Conservation (phyloP, 1,140 invertebrate genomes). For the Drosophila nannoptera region DNA sequence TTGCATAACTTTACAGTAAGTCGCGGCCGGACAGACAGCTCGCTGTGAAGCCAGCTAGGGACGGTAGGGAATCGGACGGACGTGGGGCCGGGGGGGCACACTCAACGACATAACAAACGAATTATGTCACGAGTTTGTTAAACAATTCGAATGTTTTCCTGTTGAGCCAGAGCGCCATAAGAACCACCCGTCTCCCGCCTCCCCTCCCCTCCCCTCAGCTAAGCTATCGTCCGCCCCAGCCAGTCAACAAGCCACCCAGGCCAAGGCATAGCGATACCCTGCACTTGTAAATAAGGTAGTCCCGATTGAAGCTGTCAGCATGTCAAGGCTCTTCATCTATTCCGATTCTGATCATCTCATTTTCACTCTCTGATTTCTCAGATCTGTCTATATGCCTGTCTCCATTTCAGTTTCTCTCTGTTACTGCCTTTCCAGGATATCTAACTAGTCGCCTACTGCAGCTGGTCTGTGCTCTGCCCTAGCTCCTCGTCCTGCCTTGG, state of each 20-base stretch:
- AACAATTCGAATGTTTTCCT: constrained; percentile 55
- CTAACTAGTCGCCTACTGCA: not conserved
- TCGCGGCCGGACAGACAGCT: constrained; percentile 26
- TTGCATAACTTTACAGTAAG: constrained; percentile 50
- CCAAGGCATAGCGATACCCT: constrained; percentile 12
- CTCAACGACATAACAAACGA: constrained; percentile 48
- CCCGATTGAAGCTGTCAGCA: too few relatives aligned
- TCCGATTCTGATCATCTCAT: too few relatives aligned
- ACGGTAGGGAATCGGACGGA: not conserved
- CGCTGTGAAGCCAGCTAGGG: not conserved
- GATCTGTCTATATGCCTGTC: too few relatives aligned
- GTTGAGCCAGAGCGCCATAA: constrained; percentile 5
- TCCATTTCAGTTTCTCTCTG: too few relatives aligned
- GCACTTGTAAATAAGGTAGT: not conserved
- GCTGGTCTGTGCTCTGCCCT: accelerated
- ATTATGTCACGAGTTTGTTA: constrained; percentile 62
- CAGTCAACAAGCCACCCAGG: constrained; percentile 27
- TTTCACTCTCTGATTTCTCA: too few relatives aligned
- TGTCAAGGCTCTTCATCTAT: too few relatives aligned
- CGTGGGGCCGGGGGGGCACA: constrained; percentile 1
- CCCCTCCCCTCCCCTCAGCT: too few relatives aligned
- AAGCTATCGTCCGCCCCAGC: not conserved
- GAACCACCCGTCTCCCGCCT: too few relatives aligned
- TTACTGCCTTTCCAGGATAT: constrained; percentile 4
- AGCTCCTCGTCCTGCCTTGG: constrained; percentile 57